phyloP scores from a whole-genome alignment of 2,797 vertebrate genomes.

The Discoglossus pictus region DNA sequence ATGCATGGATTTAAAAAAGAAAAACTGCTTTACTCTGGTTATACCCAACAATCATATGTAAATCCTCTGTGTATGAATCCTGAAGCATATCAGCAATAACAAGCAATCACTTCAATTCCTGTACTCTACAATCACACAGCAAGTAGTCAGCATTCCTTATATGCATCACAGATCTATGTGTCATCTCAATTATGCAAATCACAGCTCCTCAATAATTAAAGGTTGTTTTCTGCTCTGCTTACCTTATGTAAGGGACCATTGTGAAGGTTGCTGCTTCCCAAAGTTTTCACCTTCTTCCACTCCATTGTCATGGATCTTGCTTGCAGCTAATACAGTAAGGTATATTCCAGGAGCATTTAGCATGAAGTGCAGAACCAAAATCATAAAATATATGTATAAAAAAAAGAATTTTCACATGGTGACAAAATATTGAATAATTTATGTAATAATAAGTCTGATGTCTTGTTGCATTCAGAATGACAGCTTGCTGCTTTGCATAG shows the following conservation, averaged over 20 bases:
- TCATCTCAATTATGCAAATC: neutral
- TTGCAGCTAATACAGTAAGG: slow-evolving; percentile 7
- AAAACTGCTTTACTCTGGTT: no score
- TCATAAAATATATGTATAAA: no score
- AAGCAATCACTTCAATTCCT: slow-evolving; percentile 17
- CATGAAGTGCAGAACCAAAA: slow-evolving; percentile 22
- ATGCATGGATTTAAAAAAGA: no score
- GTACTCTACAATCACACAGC: neutral
- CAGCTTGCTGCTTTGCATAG: neutral
- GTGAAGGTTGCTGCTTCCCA: slow-evolving; percentile 50
- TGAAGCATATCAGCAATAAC: no score
- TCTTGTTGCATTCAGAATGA: slow-evolving; percentile 12
- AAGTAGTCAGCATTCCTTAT: slow-evolving; percentile 5
- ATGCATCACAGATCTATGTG: neutral
- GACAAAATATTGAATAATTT: neutral
- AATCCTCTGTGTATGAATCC: no score
- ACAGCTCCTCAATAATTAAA: neutral
- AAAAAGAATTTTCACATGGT: neutral
- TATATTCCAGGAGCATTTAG: slow-evolving; percentile 36
- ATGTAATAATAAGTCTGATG: slow-evolving; percentile 3
- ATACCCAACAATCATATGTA: no score
- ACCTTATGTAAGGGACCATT: slow-evolving; percentile 65
- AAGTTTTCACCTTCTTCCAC: slow-evolving; percentile 52
- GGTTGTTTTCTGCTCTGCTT: slow-evolving; percentile 51
- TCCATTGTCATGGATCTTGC: slow-evolving; percentile 55